phyloP scores from a whole-genome alignment of 2,113 vertebrate genomes.

The Cephalopholis sonnerati region DNA sequence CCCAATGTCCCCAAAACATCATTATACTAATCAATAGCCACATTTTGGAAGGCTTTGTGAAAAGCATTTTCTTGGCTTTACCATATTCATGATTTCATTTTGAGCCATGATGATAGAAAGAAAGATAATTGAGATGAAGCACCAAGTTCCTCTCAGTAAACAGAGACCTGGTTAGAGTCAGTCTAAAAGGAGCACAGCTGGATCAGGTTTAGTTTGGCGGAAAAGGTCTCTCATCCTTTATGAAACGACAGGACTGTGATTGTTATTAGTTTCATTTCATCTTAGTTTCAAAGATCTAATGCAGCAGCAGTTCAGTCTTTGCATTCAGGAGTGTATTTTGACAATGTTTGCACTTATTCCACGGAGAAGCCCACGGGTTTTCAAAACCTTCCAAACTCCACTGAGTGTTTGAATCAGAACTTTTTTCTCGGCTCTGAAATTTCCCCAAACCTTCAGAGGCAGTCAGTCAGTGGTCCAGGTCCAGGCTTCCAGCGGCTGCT shows the following conservation, averaged over 20 bases:
- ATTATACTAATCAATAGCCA: slow-evolving; percentile 1
- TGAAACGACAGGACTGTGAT: slow-evolving; percentile 5
- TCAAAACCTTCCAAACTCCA: background rate
- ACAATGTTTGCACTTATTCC: background rate
- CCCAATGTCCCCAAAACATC: slow-evolving; percentile 20
- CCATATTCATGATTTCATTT: background rate
- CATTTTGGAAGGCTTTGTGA: background rate
- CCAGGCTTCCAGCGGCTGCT: slow-evolving; percentile 4
- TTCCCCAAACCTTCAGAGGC: no score
- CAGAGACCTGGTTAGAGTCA: slow-evolving; percentile 16
- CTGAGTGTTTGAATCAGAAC: background rate
- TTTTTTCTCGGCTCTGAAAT: no score
- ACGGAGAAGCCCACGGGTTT: background rate
- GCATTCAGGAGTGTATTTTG: background rate
- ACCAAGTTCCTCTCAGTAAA: slow-evolving; percentile 4
- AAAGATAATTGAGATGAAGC: background rate
- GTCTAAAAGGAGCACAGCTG: slow-evolving; percentile 27
- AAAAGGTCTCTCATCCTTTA: background rate
- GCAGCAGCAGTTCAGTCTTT: background rate
- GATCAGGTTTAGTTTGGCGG: slow-evolving; percentile 35
- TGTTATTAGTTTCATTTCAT: slow-evolving; percentile 5
- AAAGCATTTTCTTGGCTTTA: slow-evolving; percentile 24
- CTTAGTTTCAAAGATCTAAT: background rate
- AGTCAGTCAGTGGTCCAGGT: no score
- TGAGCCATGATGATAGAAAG: slow-evolving; percentile 6